phyloP scores from a whole-genome alignment of 2,888 invertebrate genomes.

The Pegoplata infirma region DNA sequence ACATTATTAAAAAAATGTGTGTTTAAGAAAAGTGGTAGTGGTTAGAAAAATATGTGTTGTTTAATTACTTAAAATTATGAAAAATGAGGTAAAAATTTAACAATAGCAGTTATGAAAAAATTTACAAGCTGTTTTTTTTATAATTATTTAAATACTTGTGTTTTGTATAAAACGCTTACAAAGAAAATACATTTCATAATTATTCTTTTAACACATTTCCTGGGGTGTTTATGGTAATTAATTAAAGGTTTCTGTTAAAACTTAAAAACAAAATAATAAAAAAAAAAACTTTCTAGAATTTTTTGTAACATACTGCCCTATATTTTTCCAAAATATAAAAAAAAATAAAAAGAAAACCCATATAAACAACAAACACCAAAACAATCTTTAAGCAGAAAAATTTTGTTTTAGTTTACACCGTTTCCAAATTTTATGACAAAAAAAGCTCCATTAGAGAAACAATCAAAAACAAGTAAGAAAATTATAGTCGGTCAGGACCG shows the following conservation, averaged over 20 bases:
- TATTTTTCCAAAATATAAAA: not conserved
- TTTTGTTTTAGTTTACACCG: not conserved
- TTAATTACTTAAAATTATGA: not conserved
- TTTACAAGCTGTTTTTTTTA: not conserved
- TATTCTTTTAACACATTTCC: no score
- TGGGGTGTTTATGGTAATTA: no score
- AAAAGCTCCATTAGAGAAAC: no score
- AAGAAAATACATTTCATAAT: no score
- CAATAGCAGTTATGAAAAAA: not conserved
- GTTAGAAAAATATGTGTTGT: not conserved
- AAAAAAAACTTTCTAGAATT: slow-evolving; percentile 19
- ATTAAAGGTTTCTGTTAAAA: not conserved
- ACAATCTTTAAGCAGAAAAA: not conserved
- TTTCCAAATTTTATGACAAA: no score
- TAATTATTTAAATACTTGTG: not conserved
- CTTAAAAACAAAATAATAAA: no score
- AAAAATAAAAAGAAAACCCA: not conserved
- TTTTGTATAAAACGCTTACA: not conserved
- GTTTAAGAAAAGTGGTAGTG: not conserved
- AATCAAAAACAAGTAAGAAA: no score
- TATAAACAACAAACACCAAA: not conserved
- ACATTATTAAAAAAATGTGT: no score
- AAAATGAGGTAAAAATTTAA: not conserved
- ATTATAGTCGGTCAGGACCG: no score
- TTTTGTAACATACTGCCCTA: slow-evolving; percentile 19